Evolutionary conservation across 2,113 vertebrate species (phyloP).

Genomic region (rabbit (Oryctolagus cuniculus)): mOryCun1.1 NC_091453.1:101467001-101467500

Average conservation of each 20-base stretch:
- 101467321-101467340: neutral
- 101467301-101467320: slow-evolving; percentile 61
- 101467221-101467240: slow-evolving; percentile 95
- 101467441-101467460: slow-evolving; percentile 4
- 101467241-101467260: slow-evolving; percentile 98
- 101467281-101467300: slow-evolving; percentile 98
- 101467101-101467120: slow-evolving; percentile 91
- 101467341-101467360: slow-evolving; percentile 20
- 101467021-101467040: slow-evolving; percentile 51
- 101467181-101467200: slow-evolving; percentile 98
- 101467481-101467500: slow-evolving; percentile 4
- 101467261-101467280: slow-evolving; percentile 99
- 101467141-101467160: slow-evolving; percentile 99
- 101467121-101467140: slow-evolving; percentile 98
- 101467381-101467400: slow-evolving; percentile 30
- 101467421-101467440: slow-evolving; percentile 55
- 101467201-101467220: slow-evolving; percentile 97
- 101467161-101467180: slow-evolving; percentile 97
- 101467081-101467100: slow-evolving; percentile 59
- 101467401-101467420: neutral
- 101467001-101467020: neutral
- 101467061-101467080: slow-evolving; percentile 40
- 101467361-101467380: slow-evolving; percentile 11
- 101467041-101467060: slow-evolving; percentile 49
- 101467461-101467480: slow-evolving; percentile 22